Conservation (phyloP, 1,140 invertebrate species). For the Temnothorax nylanderi region DNA sequence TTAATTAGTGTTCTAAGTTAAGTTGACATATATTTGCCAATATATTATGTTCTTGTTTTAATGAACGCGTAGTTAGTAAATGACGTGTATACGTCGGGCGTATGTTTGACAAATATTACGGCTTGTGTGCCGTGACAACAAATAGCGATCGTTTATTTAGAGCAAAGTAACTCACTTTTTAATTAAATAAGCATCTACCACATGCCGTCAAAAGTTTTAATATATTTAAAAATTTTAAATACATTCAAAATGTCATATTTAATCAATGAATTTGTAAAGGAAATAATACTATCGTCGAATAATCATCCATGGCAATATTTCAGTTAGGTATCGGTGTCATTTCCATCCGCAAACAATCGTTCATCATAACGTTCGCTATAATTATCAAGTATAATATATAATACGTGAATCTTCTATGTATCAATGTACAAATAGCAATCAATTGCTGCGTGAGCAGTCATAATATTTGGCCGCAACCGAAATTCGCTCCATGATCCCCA, state of each 20-base stretch:
- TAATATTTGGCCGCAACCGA: conserved; percentile 22
- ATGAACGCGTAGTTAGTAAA: conserved; percentile 7
- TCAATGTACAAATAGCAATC: conserved; percentile 25
- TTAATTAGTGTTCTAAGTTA: not conserved
- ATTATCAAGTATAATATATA: conserved; percentile 30
- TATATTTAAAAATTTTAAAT: not conserved
- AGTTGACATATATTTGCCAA: not conserved
- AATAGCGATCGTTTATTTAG: conserved; percentile 2
- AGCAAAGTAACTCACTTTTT: not conserved
- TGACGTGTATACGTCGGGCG: not conserved
- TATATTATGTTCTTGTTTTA: not conserved
- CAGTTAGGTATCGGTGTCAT: conserved; percentile 16
- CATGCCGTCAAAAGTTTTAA: not conserved
- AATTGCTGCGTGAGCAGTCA: conserved; percentile 25
- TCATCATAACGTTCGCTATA: not conserved
- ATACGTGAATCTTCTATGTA: not conserved
- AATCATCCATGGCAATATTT: not conserved
- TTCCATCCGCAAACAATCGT: conserved; percentile 29
- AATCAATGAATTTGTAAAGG: not conserved
- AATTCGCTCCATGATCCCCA: conserved; percentile 20
- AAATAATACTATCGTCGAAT: conserved; percentile 2
- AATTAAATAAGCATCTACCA: not conserved
- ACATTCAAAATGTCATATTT: not conserved
- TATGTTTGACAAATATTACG: conserved; percentile 15
- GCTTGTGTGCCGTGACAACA: not conserved